phyloP scores from a whole-genome alignment of 2,797 vertebrate species.

The Channallabes apus region DNA sequence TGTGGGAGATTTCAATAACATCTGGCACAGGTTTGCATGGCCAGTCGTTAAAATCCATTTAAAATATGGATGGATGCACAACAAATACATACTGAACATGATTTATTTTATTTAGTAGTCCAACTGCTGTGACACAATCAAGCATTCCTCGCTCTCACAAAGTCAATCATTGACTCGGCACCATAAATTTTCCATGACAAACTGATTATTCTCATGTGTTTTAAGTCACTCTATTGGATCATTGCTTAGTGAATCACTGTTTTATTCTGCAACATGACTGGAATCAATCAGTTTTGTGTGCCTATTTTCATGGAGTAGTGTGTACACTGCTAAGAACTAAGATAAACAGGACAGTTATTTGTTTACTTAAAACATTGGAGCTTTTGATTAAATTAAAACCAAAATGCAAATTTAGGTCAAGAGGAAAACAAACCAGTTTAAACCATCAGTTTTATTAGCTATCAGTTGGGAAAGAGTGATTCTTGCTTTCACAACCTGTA shows the following conservation, averaged over 20 bases:
- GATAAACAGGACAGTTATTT: neutral
- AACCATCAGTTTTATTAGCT: neutral
- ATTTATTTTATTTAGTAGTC: neutral
- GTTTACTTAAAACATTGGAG: neutral
- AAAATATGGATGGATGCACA: neutral
- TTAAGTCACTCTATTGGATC: neutral
- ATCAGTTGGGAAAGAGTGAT: neutral
- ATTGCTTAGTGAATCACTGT: neutral
- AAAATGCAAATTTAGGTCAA: neutral
- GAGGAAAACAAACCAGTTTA: neutral
- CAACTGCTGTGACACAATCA: neutral
- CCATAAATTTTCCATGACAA: conserved; percentile 17
- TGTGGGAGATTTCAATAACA: neutral
- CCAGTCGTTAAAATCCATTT: neutral
- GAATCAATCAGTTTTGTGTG: neutral
- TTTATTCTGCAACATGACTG: neutral
- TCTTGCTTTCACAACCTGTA: neutral
- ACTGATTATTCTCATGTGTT: conserved; percentile 32
- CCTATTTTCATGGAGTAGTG: neutral
- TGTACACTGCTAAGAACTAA: neutral
- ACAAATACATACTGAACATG: neutral
- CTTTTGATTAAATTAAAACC: neutral
- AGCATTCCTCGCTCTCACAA: neutral
- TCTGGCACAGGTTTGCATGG: neutral
- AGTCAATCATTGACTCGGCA: neutral